Conservation (phyloP, 2,888 invertebrate genomes). For the Ferdinandea cuprea region DNA sequence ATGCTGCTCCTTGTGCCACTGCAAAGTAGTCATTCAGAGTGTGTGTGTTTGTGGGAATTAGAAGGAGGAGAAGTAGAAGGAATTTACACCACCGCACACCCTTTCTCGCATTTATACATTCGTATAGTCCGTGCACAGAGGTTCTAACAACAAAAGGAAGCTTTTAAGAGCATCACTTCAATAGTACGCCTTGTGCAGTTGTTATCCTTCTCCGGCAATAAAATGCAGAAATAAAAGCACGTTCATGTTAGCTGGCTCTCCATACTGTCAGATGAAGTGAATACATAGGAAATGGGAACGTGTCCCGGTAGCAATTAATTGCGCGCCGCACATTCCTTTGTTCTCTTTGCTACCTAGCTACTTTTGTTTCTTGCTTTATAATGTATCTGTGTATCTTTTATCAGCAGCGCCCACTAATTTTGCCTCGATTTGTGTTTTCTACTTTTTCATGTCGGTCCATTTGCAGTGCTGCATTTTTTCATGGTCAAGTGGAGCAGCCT, state of each 20-base stretch:
- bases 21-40: conserved; percentile 37
- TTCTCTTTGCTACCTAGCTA: conserved; percentile 22
- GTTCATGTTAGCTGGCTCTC: conserved; percentile 43
- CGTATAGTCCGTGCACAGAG: conserved; percentile 9
- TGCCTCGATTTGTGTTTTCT: conserved; percentile 9
- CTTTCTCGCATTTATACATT: not conserved
- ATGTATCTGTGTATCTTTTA: conserved; percentile 26
- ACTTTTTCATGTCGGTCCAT: conserved; percentile 21
- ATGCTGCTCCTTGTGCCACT: conserved; percentile 35
- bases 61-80: not conserved
- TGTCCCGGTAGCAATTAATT: conserved; percentile 70
- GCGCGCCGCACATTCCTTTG: conserved; percentile 55
- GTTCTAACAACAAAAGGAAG: conserved; percentile 63
- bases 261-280: conserved; percentile 63
- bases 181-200: conserved; percentile 45
- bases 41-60: not conserved
- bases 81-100: conserved; percentile 19
- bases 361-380: conserved; percentile 28
- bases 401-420: conserved; percentile 36
- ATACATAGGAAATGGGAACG: conserved; percentile 66
- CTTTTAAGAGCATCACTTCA: conserved; percentile 64
- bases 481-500: conserved; percentile 97
- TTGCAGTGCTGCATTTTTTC: conserved; percentile 94
- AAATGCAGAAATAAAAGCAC: conserved; percentile 72
- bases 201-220: conserved; percentile 53